Base-by-base conservation (phyloP, 2,113 vertebrate genomes). In the Eubucco bourcierii region DNA sequence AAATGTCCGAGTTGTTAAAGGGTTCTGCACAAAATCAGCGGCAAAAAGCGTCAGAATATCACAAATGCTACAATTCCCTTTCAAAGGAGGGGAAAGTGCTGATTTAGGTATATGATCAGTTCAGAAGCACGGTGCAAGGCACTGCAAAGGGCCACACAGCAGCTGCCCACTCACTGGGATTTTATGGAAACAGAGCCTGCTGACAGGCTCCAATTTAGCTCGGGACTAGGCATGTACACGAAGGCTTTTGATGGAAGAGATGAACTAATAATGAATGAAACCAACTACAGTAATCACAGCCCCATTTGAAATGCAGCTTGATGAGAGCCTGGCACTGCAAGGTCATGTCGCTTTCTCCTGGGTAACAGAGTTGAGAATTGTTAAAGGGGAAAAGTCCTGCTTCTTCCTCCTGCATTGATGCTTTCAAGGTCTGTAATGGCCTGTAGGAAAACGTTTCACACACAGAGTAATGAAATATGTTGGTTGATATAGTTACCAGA, bases 321-420 rank as follows among this genome's bases (percentile, higher is more conserved):
- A 87, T 75, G 91, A 80, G 91, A 80, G 74, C 50, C 39, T 63
- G 61, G 56, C 39, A 86, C 88, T 93, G 81, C 68, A 82, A 90
- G 71, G 50, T 77, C 84, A 12, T 29, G 24, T 56, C n/a, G 53
- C 78, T 67, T 78, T 68, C 29, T 19, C 56, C 47, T 28, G 31
- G 12, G 7, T 47, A 33, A 63, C 5, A 47, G 50, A 61, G 24
- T 21, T n/a, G 20, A 25, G n/a, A 18, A 41, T 75, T 94, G 79
- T 65, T 27, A 65, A 93, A 72, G 46, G 23, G 78, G 63, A 90
- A 90, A 73, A 27, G 53, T 86, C 90, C 33, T 47, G 19, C 25
- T 56, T 53, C 37, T 56, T 87, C 33, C 20, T 74, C 29, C 31
- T 72, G 46, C 5, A 6, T 15, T 33, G 20, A 59, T 37, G 33